phyloP scores from a whole-genome alignment of 2,113 vertebrate species.

The Mellivora capensis region DNA sequence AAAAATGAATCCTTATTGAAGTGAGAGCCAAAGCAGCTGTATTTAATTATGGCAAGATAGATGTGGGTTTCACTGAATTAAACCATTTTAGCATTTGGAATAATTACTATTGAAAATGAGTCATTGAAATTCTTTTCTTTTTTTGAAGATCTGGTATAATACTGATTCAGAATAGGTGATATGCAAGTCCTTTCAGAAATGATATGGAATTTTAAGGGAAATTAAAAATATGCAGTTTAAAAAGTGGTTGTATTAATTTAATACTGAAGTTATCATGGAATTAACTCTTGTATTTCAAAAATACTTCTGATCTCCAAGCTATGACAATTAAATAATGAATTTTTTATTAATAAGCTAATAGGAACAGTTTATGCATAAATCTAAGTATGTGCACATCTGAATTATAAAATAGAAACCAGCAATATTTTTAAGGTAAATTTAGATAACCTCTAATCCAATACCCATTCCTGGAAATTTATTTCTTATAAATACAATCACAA shows the following conservation, averaged over 20 bases:
- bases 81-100: slow-evolving; percentile 8
- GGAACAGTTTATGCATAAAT: neutral
- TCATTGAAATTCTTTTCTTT: neutral
- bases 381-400: neutral
- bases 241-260: neutral
- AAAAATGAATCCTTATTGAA: slow-evolving; percentile 42
- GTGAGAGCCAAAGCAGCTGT: neutral
- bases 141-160: neutral
- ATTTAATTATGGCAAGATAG: slow-evolving; percentile 43
- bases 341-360: neutral
- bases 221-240: neutral
- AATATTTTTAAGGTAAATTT: neutral
- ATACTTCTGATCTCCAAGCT: neutral
- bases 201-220: neutral
- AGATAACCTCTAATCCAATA: neutral
- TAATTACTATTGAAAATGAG: neutral
- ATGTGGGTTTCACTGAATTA: slow-evolving; percentile 20
- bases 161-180: neutral
- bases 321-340: neutral
- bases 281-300: neutral
- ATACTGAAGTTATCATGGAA: neutral
- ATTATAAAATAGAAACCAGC: neutral
- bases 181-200: neutral
- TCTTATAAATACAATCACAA: neutral
- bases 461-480: neutral